These are phyloP conservation scores for Polietes domitor DNA, from an alignment of 2,888 invertebrate species.

Conservation along the genomic window DNA sequence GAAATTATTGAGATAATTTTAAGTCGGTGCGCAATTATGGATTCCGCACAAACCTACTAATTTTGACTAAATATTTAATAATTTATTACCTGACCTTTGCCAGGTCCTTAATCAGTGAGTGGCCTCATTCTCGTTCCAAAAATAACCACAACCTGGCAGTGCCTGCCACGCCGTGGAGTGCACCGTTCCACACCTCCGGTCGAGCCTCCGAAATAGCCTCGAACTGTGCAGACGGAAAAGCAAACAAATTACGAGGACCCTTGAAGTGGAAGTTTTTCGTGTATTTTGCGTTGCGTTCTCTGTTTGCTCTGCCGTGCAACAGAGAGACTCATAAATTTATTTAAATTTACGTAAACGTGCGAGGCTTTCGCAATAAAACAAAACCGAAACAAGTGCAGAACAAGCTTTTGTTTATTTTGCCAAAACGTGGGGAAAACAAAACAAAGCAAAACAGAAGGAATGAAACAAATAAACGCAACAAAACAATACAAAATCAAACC, in stretches of 20 bases:
- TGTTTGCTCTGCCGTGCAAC: background rate
- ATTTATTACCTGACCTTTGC: slow-evolving; percentile 13
- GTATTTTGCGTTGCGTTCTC: background rate
- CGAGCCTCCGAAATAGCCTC: background rate
- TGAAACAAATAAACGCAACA: background rate
- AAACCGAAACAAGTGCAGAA: background rate
- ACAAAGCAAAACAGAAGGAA: slow-evolving; percentile 1
- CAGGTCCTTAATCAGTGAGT: background rate
- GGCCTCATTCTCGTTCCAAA: background rate
- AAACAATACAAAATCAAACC: slow-evolving; percentile 17
- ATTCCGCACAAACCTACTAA: background rate
- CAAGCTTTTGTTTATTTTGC: slow-evolving; percentile 16
- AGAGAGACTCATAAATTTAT: background rate
- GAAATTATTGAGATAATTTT: background rate
- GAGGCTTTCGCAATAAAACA: background rate
- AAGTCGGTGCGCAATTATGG: background rate
- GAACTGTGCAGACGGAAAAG: slow-evolving; percentile 11
- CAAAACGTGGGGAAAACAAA: background rate
- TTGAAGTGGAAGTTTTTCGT: slow-evolving; percentile 5
- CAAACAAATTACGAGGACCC: slow-evolving; percentile 20
- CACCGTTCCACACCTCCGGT: background rate
- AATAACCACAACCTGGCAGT: background rate
- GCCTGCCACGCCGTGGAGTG: background rate
- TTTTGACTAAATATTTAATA: slow-evolving; percentile 2
- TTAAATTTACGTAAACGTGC: slow-evolving; percentile 19